Evolutionary conservation across 2,113 vertebrate species (phyloP), one percentile per base, ranked within the genome.

Genomic region (Salvator merianae): DNA sequence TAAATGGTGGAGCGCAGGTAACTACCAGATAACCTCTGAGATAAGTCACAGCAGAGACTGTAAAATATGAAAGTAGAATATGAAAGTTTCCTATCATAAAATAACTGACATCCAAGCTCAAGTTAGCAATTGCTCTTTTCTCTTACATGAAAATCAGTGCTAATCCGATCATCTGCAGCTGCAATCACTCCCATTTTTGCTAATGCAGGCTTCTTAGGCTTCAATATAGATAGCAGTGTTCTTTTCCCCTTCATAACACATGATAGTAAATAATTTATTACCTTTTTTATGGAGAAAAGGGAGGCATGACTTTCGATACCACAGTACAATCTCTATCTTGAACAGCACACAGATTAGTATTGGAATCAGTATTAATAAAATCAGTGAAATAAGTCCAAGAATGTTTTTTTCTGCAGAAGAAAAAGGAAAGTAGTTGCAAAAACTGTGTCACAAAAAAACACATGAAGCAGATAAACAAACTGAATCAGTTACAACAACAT

Each of bases 271-370:
- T 62, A 47, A 66, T 18, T 28, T 77, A 10, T n/a, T 96, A 98
- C 98, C 98, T 96, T 94, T 95, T 69, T 82, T 77, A 1, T 83
- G 70, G 34, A 96, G 95, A 85, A 97, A 86, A 76, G 91, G 88
- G 20, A 92, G 94, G 87, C 96, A 97, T 4, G 84, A 86, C 76
- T 90, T 94, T 73, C 98, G 95, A 88, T 96, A 96, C 90, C 94
- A 97, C 86, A 98, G 95, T 68, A 95, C 95, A 20, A 98, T 95
- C 55, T 98, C 97, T 34, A 97, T 88, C 88, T 97, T 97, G 90
- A 97, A 97, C 72, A 92, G 30, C 79, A 94, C 94, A 88, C 95
- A 97, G 78, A 96, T 53, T 81, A 87, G 75, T 63, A 96, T 69
- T 30, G 88, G 91, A 66, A 74, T 62, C 22, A 94, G 53, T 7